phyloP scores from a whole-genome alignment of 2,888 invertebrate genomes.

The Andrena chrysosceles region DNA sequence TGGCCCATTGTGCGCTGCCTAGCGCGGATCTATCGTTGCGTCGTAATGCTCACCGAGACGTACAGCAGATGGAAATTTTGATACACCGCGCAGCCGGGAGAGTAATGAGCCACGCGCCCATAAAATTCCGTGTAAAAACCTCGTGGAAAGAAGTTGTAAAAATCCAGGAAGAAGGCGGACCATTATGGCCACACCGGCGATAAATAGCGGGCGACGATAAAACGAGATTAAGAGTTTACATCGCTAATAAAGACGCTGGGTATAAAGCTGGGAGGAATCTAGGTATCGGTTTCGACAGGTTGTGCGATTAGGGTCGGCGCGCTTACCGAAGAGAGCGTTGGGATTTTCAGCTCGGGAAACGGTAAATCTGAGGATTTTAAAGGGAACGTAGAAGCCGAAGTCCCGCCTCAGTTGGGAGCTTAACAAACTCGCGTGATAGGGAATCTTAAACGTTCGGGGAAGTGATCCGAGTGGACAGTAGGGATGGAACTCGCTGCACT shows the following conservation, averaged over 20 bases:
- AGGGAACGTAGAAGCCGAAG: background rate
- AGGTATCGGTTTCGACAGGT: background rate
- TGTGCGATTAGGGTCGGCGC: slow-evolving; percentile 1
- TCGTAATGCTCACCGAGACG: slow-evolving; percentile 40
- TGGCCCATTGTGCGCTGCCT: slow-evolving; percentile 53
- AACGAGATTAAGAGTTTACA: slow-evolving; percentile 23
- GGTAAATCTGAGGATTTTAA: slow-evolving; percentile 10
- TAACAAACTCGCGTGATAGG: background rate
- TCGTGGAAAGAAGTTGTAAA: background rate
- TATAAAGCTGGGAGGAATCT: slow-evolving; percentile 1
- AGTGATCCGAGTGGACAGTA: background rate
- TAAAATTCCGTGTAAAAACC: slow-evolving; percentile 14
- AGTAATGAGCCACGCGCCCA: slow-evolving; percentile 48
- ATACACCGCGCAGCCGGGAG: slow-evolving; percentile 33
- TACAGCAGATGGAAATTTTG: slow-evolving; percentile 61
- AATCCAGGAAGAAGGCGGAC: background rate
- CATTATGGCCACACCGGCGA: background rate
- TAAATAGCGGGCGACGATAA: slow-evolving; percentile 26
- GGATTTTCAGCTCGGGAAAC: background rate
- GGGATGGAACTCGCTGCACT: too few relatives aligned
- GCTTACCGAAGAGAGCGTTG: background rate
- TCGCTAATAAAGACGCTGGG: slow-evolving; percentile 6
- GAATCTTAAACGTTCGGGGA: background rate
- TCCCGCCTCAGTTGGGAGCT: background rate
- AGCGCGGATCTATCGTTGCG: slow-evolving; percentile 49